Base-by-base conservation (phyloP, 2,888 invertebrate species). In the Oasisia sp. region DNA sequence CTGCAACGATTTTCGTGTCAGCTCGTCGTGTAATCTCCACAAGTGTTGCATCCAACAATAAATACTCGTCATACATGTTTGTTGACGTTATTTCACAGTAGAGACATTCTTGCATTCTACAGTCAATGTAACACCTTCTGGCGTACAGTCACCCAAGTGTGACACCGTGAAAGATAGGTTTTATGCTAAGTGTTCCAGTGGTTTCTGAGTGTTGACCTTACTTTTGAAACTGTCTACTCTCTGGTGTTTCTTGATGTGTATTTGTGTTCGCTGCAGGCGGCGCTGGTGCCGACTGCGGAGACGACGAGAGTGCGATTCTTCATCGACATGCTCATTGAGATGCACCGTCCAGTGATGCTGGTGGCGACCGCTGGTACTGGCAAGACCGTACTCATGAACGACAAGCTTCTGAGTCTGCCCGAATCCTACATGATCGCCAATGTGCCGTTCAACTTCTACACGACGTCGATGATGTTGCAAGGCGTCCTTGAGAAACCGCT, bases 361-460 rank as follows among this genome's bases (percentile, higher is more conserved):
- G 98, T 99, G 0, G 99, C 99, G 90, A 97, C 98, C 92, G 98
- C 94, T 0, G 99, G 99, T 2, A 98, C 98, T 95, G 99, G 99
- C 2, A 99, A 99, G 97, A 99, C 99, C 4, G 98, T 99, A n/a
- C 97, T 98, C 91, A 98, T 99, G 93, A 97, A 98, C 89, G 98
- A 98, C 93, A 98, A 98, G 95, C 97, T 99, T 27, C 97, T 97
- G 93, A 96, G 97, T 90, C 97, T 99, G 93, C 98, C 98, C 96
- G 98, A 98, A 95, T 95, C 96, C 93, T 99, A 98, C 96, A 98
- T 98, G 11, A 97, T 99, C 27, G 97, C 98, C 92, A 99, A 99
- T 94, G 98, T 99, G 91, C 99, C 99, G 7, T 99, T 99, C 96
- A 99, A 99, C 96, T 99, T 98, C 96, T 99, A 99, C 96, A 99